Evolutionary conservation across 2,113 vertebrate genomes (phyloP).

Genomic region (Sinocyclocheilus anshuiensis): DNA sequence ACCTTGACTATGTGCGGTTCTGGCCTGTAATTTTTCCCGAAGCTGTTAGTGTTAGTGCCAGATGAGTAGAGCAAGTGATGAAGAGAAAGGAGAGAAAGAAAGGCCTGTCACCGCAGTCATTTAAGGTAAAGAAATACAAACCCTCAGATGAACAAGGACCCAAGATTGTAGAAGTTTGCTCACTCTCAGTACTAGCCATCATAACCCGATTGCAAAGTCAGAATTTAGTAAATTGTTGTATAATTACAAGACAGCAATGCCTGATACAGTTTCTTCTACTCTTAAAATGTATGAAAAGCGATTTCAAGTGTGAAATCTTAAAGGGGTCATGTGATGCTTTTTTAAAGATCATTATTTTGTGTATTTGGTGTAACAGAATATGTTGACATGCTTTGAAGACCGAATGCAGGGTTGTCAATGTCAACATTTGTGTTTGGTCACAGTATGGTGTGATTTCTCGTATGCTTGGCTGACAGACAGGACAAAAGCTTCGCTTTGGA

Average conservation of each 20-base stretch:
- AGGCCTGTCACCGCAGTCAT: not conserved
- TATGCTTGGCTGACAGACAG: conserved; percentile 15
- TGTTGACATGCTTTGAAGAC: no score
- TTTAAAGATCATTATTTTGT: no score
- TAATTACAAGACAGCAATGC: not conserved
- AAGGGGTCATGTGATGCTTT: no score
- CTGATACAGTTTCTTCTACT: not conserved
- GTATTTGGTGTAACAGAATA: no score
- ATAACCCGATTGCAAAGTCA: not conserved
- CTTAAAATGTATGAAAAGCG: not conserved
- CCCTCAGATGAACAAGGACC: not conserved
- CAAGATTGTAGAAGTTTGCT: not conserved
- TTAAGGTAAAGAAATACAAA: not conserved
- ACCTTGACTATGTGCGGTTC: conserved; percentile 67
- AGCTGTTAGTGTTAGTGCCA: conserved; percentile 81
- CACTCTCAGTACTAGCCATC: not conserved
- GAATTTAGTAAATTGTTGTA: not conserved
- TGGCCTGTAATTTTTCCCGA: conserved; percentile 79
- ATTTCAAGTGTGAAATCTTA: not conserved
- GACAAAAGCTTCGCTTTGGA: conserved; percentile 46
- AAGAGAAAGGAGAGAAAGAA: conserved; percentile 57
- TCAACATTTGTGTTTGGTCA: conserved; percentile 22
- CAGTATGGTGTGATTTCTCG: conserved; percentile 23
- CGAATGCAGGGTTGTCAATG: not conserved
- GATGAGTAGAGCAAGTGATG: conserved; percentile 77